Conservation (phyloP, 2,888 invertebrate genomes). For the Elegia similella region DNA sequence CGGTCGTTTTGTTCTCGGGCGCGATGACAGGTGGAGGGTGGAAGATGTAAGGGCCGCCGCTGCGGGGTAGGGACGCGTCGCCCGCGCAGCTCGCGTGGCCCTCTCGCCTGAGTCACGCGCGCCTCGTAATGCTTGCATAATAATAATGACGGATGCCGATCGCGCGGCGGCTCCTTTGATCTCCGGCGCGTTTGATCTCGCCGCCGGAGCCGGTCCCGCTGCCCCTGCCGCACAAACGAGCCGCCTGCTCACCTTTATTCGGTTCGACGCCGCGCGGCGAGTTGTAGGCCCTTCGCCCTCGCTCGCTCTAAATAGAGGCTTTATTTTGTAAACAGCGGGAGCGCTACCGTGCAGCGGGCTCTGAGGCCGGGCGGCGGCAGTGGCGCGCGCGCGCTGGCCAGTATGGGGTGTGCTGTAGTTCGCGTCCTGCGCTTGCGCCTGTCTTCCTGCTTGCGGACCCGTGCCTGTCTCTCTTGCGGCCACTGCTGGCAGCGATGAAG, state of each 20-base stretch:
- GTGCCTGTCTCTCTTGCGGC: constrained; percentile 1
- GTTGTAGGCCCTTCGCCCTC: constrained; percentile 75
- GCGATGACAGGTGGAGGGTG: constrained; percentile 37
- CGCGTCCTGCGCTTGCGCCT: constrained; percentile 38
- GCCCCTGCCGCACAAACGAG: constrained; percentile 78
- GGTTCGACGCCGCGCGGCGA: constrained; percentile 73
- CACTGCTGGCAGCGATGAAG: constrained; percentile 45
- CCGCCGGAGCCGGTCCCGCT: constrained; percentile 76
- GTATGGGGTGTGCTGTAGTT: constrained; percentile 68
- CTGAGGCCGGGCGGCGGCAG: constrained; percentile 37
- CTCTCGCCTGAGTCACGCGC: constrained; percentile 80
- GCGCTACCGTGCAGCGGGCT: constrained; percentile 62
- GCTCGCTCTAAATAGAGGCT: constrained; percentile 79
- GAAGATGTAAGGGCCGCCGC: constrained; percentile 23
- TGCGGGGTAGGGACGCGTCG: constrained; percentile 51
- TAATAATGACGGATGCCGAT: constrained; percentile 83
- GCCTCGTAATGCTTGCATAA: constrained; percentile 82
- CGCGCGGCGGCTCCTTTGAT: constrained; percentile 81
- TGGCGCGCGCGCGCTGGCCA: constrained; percentile 57
- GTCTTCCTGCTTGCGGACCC: constrained; percentile 2
- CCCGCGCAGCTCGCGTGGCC: constrained; percentile 78
- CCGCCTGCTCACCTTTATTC: constrained; percentile 77
- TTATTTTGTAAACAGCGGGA: constrained; percentile 78
- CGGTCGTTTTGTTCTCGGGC: constrained; percentile 37
- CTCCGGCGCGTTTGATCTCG: constrained; percentile 77